Conservation (phyloP, 2,113 vertebrate genomes). For the Hippocampus comes region DNA sequence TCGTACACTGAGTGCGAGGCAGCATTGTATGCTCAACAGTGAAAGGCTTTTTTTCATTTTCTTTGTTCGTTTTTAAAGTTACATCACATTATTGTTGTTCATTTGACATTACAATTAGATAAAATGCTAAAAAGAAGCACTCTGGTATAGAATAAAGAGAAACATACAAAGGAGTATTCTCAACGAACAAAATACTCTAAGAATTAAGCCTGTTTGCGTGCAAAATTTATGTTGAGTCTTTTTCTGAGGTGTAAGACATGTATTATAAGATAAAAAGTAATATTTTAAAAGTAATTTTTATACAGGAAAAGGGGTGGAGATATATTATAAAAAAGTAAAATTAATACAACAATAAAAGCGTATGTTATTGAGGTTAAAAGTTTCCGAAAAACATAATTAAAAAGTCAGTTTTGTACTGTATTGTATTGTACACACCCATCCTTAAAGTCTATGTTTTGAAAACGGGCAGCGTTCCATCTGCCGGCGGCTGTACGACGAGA, state of each 20-base stretch:
- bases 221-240: too few relatives aligned
- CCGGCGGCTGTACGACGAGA: conserved; percentile 89
- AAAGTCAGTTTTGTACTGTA: too few relatives aligned
- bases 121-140: background rate
- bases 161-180: background rate
- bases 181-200: background rate
- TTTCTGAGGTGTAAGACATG: too few relatives aligned
- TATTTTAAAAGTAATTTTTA: too few relatives aligned
- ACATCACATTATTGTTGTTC: too few relatives aligned
- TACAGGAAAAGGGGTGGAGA: too few relatives aligned
- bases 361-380: too few relatives aligned
- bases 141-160: background rate
- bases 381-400: too few relatives aligned
- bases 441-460: conserved; percentile 24
- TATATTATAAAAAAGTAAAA: too few relatives aligned
- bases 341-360: too few relatives aligned
- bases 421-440: conserved; percentile 2
- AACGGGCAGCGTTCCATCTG: conserved; percentile 81
- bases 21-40: background rate
- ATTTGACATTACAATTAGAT: background rate
- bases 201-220: too few relatives aligned
- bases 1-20: background rate
- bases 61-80: background rate
- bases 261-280: too few relatives aligned
- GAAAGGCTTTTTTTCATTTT: background rate